These are phyloP conservation scores for Geococcyx californianus DNA, from an alignment of 2,113 vertebrate species.

Conservation along the genomic window DNA sequence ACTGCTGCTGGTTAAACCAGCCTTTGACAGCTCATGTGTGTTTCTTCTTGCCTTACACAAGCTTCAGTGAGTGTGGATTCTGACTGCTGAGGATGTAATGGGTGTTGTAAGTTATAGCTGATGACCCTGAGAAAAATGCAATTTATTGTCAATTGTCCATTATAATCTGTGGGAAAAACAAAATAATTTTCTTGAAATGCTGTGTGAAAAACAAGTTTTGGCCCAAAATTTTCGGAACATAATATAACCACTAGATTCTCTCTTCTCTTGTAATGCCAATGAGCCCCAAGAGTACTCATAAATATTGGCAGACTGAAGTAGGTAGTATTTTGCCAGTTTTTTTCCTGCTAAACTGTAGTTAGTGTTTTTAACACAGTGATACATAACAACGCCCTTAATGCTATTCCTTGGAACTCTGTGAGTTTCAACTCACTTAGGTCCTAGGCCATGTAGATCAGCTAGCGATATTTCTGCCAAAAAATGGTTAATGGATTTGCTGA, in stretches of 20 bases:
- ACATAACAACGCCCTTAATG: constrained; percentile 52
- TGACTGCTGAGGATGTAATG: not conserved
- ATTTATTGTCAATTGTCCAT: constrained; percentile 40
- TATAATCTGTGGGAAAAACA: constrained; percentile 63
- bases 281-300: constrained; percentile 37
- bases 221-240: constrained; percentile 13
- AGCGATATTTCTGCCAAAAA: not conserved
- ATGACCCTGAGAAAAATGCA: constrained; percentile 36
- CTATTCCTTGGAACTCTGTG: not conserved
- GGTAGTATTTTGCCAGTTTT: constrained; percentile 48
- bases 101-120: not conserved
- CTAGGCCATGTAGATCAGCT: not conserved
- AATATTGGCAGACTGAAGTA: constrained; percentile 50
- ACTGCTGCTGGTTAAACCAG: not conserved
- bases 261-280: constrained; percentile 30
- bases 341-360: constrained; percentile 31
- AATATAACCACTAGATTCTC: not conserved
- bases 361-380: constrained; percentile 45
- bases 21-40: not conserved
- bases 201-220: constrained; percentile 52
- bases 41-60: not conserved
- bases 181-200: constrained; percentile 49
- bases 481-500: not conserved
- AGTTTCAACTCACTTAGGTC: constrained; percentile 34
- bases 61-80: not conserved